Evolutionary conservation across 35 echinoderm and acorn worm species (phyloP), one percentile per base, ranked within the genome.

Genomic region (Acanthaster planci): DNA sequence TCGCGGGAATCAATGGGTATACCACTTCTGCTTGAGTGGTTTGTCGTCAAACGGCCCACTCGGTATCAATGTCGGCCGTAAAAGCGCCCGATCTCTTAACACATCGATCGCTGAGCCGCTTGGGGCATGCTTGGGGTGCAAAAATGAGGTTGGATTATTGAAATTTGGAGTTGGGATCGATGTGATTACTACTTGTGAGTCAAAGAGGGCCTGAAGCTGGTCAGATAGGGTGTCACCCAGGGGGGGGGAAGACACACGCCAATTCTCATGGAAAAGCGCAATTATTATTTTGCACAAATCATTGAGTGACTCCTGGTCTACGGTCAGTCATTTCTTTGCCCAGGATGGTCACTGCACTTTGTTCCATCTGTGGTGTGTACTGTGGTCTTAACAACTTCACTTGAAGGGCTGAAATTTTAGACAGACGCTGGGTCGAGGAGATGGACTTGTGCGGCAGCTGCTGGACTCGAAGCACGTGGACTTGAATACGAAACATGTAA

Each of bases 71-170:
- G 34, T 72, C 64, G 0, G 60, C 26, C 64, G 64, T 72, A 72
- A 72, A 72, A 72, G 64, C 64, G 23, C 64, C 64, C 30, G 64
- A 72, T 72, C 64, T 72, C 64, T 72, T 72, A 72, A 72, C 64
- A 72, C 64, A 72, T 72, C 64, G 64, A 72, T 72, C 42, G 42
- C 12, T 29, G 23, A 26, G 64, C 19, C 26, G 23, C 64, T 26
- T 26, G 64, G 64, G 64, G 64, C 64, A 26, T 72, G 64, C 26
- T 34, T 15, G 64, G 64, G 64, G n/a, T 14, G 34, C 10, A 72
- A 34, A 72, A 72, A 72, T 16, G 64, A 72, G 64, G 22, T 72
- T 31, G 15, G 64, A 72, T 72, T 72, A 72, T 72, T 72, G 23
- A 26, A 35, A 29, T 72, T 72, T 26, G 22, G 29, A 72, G 64